Evolutionary conservation across 2,888 invertebrate species (phyloP).

Genomic region (Eutolmus rufibarbis): DNA sequence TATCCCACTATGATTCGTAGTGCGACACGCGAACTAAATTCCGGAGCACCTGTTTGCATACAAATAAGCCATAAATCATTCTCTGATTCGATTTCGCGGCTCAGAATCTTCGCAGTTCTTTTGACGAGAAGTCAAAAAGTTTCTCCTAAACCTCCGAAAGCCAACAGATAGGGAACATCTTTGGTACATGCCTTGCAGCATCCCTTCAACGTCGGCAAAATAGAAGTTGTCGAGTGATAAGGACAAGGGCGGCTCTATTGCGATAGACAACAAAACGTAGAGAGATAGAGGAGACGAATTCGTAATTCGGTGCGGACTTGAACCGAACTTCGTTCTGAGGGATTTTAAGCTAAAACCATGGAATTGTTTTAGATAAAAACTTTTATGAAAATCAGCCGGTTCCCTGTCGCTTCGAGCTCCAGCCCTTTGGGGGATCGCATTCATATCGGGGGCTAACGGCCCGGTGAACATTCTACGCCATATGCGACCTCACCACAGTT

Average conservation of each 20-base stretch:
- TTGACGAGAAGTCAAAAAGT: background rate
- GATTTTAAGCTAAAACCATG: background rate
- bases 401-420: background rate
- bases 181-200: background rate
- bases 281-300: background rate
- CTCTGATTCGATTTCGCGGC: background rate
- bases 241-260: background rate
- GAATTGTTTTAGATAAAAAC: background rate
- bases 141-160: background rate
- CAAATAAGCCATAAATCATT: background rate
- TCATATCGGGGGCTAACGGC: background rate
- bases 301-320: background rate
- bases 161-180: background rate
- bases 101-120: background rate
- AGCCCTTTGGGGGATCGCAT: background rate
- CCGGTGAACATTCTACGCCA: background rate
- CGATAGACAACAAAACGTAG: background rate
- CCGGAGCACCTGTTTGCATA: background rate
- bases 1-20: background rate
- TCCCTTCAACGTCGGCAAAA: background rate
- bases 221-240: background rate
- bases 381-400: background rate
- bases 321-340: background rate
- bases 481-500: slow-evolving; percentile 5
- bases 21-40: background rate